Evolutionary conservation across 2,797 vertebrate genomes (phyloP).

Genomic region (Tiaroga cobitis): DNA sequence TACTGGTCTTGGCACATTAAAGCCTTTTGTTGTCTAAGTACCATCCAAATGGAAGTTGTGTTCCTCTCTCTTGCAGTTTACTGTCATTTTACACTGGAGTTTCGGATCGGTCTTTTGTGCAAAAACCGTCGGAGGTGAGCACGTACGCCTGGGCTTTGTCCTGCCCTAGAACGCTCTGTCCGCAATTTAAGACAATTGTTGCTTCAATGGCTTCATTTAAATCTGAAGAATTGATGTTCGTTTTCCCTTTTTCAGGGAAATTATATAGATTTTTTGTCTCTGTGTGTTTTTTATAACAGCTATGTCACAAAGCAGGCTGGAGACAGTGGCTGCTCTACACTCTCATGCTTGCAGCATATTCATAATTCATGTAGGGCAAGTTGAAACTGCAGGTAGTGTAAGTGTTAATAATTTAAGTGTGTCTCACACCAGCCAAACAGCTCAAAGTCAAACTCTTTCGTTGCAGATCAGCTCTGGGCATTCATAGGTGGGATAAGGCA

Average conservation of each 20-base stretch:
- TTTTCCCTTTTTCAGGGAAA: conserved; percentile 27
- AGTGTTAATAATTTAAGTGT: conserved; percentile 76
- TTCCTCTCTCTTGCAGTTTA: conserved; percentile 27
- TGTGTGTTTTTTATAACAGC: conserved; percentile 34
- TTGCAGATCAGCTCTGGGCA: conserved; percentile 59
- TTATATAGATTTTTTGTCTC: conserved; percentile 37
- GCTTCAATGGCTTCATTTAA: conserved; percentile 32
- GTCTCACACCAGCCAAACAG: conserved; percentile 64
- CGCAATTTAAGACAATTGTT: conserved; percentile 41
- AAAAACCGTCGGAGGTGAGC: neutral
- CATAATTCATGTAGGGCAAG: conserved; percentile 43
- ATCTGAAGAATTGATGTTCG: conserved; percentile 23
- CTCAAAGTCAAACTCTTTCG: conserved; percentile 69
- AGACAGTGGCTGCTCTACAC: conserved; percentile 4
- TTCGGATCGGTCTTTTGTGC: conserved; percentile 31
- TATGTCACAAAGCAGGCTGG: conserved; percentile 14
- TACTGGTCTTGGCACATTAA: conserved; percentile 39
- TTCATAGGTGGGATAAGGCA: conserved; percentile 43
- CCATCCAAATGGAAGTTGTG: conserved; percentile 32
- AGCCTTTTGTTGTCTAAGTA: conserved; percentile 40
- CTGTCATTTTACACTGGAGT: conserved; percentile 39
- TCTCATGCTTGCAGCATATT: conserved; percentile 27
- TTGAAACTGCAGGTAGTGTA: conserved; percentile 71
- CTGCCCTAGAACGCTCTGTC: neutral
- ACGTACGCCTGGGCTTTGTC: conserved; percentile 7